Percentiles rank a stretch among this genome's conserved stretches.
phyloP scores from a whole-genome alignment of 2,113 vertebrate species.

The Oryzias curvinotus region DNA sequence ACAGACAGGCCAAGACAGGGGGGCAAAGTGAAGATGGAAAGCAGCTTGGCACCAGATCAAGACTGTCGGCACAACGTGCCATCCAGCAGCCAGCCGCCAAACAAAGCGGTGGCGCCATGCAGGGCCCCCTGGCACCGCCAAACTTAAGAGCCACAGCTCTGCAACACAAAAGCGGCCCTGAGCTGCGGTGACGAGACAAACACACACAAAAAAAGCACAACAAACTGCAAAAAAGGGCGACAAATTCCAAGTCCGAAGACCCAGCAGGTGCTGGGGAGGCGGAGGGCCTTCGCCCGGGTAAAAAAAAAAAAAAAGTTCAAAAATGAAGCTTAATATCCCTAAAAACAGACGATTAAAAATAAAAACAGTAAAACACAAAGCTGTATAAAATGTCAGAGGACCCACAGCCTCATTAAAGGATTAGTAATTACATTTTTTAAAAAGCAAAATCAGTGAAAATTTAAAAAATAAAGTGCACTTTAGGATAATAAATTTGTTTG shows the following conservation, averaged over 20 bases:
- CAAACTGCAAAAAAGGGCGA: background rate
- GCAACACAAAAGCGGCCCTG: conserved; percentile 31
- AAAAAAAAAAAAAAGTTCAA: background rate
- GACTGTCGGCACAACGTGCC: conserved; percentile 61
- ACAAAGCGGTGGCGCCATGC: conserved; percentile 53
- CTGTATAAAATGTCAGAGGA: background rate
- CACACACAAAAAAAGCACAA: conserved; percentile 6
- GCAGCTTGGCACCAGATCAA: conserved; percentile 71
- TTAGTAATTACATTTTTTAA: too few relatives aligned
- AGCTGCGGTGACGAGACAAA: conserved; percentile 17
- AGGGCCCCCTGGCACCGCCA: conserved; percentile 36
- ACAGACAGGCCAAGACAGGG: conserved; percentile 47
- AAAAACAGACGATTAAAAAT: background rate
- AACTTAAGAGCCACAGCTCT: conserved; percentile 14
- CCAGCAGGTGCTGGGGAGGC: conserved; percentile 4
- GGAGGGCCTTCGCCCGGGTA: conserved; percentile 22
- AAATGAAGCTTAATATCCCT: background rate
- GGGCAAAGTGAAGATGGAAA: conserved; percentile 48
- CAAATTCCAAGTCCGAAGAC: conserved; percentile 12
- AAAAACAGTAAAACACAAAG: background rate
- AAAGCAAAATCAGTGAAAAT: too few relatives aligned
- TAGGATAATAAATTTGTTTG: too few relatives aligned
- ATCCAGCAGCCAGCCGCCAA: conserved; percentile 56
- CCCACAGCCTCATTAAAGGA: background rate
- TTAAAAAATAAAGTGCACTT: too few relatives aligned